Percentiles rank a stretch among this genome's conserved stretches.
Conservation (phyloP, 2,797 vertebrate genomes). For the Tympanoctomys barrerae region DNA sequence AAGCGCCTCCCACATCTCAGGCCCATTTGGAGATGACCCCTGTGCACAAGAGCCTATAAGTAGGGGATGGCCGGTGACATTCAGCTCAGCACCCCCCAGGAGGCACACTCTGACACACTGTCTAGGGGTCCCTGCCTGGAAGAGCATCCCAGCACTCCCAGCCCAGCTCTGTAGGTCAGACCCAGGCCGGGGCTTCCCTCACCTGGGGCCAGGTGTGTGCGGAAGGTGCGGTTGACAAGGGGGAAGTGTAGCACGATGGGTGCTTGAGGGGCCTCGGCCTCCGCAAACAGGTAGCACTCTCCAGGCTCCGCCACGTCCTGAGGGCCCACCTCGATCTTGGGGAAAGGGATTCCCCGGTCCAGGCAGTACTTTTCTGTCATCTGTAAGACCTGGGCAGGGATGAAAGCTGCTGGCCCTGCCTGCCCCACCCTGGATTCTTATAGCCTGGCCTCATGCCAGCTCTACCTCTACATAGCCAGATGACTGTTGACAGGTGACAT, state of each 20-base stretch:
- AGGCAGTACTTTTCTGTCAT: conserved; percentile 88
- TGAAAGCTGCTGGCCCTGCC: neutral
- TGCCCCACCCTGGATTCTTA: neutral
- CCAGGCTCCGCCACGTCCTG: conserved; percentile 86
- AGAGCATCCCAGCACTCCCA: neutral
- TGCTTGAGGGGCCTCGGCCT: conserved; percentile 82
- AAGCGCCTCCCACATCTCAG: neutral
- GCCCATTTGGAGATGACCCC: neutral
- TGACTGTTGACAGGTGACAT: neutral
- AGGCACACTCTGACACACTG: rapidly evolving
- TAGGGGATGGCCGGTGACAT: no score
- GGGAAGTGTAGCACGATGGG: conserved; percentile 90
- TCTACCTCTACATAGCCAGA: neutral
- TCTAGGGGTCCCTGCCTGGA: neutral
- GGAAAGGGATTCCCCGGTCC: conserved; percentile 89
- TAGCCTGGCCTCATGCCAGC: neutral
- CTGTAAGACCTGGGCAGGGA: conserved; percentile 85
- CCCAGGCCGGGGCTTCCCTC: neutral
- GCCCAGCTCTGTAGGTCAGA: neutral
- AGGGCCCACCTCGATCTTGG: conserved; percentile 82
- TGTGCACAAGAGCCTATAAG: neutral
- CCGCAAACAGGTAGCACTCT: conserved; percentile 89
- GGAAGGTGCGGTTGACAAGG: conserved; percentile 89
- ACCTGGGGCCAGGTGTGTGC: conserved; percentile 88
- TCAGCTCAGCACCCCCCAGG: neutral